A percentile compares a stretch with the other conserved stretches of the same genome.
These are phyloP conservation scores for Euphydryas editha DNA, from an alignment of 2,888 invertebrate genomes.

Conservation along the genomic window DNA sequence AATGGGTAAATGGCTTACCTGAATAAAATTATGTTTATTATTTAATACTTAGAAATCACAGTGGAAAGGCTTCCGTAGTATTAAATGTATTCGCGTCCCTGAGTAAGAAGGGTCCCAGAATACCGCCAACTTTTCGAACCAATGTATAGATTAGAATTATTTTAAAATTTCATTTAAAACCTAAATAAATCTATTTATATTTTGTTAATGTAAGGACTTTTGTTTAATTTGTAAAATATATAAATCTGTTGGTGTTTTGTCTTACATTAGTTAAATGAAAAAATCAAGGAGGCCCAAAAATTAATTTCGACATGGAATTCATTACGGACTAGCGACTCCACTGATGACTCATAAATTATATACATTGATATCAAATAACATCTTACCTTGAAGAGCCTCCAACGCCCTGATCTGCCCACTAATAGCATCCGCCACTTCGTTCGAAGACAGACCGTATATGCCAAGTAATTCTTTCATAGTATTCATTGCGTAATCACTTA, in stretches of 20 bases:
- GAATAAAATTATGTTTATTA: background rate
- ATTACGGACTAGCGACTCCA: background rate
- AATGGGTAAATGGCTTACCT: slow-evolving; percentile 77
- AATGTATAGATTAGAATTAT: too few relatives aligned
- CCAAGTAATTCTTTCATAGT: slow-evolving; percentile 91
- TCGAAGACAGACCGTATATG: slow-evolving; percentile 89
- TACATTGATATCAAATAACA: slow-evolving; percentile 13
- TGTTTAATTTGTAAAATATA: too few relatives aligned
- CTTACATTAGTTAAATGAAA: slow-evolving; percentile 3
- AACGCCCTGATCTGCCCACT: slow-evolving; percentile 86
- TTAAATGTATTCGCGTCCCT: too few relatives aligned
- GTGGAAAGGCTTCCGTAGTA: background rate
- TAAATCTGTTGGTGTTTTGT: background rate
- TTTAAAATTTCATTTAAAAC: too few relatives aligned
- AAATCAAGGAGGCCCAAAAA: background rate
- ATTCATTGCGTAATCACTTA: slow-evolving; percentile 90
- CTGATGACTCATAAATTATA: background rate
- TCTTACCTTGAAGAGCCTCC: slow-evolving; percentile 86
- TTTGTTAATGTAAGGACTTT: too few relatives aligned
- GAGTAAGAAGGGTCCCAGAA: too few relatives aligned
- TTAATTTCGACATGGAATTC: background rate
- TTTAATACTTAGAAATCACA: background rate
- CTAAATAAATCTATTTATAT: too few relatives aligned
- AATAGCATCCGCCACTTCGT: slow-evolving; percentile 87
- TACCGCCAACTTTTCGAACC: too few relatives aligned